Evolutionary conservation across 2,797 vertebrate species (phyloP).

Genomic region (Phoxinus dragarum): DNA sequence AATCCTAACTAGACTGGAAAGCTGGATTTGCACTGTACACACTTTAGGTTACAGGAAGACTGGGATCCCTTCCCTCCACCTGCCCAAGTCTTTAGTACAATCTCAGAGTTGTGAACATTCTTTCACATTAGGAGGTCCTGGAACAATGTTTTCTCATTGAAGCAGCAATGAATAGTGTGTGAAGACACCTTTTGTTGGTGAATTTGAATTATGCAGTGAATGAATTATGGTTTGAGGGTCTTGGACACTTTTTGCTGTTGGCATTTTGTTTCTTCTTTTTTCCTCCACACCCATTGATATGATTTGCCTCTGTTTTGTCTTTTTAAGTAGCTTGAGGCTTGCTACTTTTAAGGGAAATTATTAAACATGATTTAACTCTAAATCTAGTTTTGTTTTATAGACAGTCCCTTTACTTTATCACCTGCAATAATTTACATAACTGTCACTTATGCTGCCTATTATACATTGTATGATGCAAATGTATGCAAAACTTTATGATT

Average conservation of each 20-base stretch:
- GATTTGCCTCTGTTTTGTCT: neutral
- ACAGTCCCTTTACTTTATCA: neutral
- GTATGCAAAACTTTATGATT: constrained; percentile 26
- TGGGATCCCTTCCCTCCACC: constrained; percentile 20
- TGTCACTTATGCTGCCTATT: constrained; percentile 17
- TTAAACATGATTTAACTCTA: neutral
- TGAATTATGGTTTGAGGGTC: neutral
- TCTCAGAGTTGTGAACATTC: constrained; percentile 10
- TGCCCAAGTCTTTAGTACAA: neutral
- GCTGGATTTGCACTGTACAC: constrained; percentile 52
- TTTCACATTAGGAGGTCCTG: constrained; percentile 42
- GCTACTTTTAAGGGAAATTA: neutral
- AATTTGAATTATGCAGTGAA: constrained; percentile 7
- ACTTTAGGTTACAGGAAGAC: constrained; percentile 12
- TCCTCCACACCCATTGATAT: neutral
- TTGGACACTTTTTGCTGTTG: neutral
- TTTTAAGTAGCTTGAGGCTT: neutral
- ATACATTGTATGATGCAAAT: constrained; percentile 2
- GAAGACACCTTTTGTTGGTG: constrained; percentile 8
- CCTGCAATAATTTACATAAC: neutral
- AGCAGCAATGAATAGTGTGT: neutral
- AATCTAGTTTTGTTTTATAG: neutral
- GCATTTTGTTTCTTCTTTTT: neutral
- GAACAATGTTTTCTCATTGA: constrained; percentile 22
- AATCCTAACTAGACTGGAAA: constrained; percentile 50